Percentiles rank a stretch among this genome's conserved stretches.
These are phyloP conservation scores for Pogonus chalceus DNA, from an alignment of 1,140 invertebrate species.

Conservation along the genomic window DNA sequence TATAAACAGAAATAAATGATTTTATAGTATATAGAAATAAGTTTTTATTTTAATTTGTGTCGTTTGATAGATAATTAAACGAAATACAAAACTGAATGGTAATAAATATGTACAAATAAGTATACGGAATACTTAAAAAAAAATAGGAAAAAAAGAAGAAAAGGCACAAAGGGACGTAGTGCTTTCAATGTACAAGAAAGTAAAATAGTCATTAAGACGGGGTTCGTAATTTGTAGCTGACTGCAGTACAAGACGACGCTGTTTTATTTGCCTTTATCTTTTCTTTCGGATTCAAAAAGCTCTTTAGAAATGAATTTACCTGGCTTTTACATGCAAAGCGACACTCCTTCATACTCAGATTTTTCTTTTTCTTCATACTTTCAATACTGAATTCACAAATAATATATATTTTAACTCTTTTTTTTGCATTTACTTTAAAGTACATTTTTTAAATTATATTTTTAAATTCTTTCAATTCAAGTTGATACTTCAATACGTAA, in stretches of 20 bases:
- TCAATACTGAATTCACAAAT: too few relatives aligned
- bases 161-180: not conserved
- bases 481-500: too few relatives aligned
- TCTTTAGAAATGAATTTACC: not conserved
- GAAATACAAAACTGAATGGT: too few relatives aligned
- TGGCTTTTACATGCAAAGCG: not conserved
- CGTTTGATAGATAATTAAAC: too few relatives aligned
- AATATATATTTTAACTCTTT: too few relatives aligned
- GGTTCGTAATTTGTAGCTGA: not conserved
- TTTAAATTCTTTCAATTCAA: too few relatives aligned
- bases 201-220: constrained; percentile 2
- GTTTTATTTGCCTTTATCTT: constrained; percentile 5
- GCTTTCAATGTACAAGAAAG: not conserved
- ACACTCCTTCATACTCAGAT: not conserved
- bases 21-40: too few relatives aligned
- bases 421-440: too few relatives aligned
- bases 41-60: too few relatives aligned
- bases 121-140: not conserved
- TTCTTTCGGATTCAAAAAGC: not conserved
- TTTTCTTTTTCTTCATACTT: not conserved
- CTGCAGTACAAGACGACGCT: not conserved
- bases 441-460: too few relatives aligned
- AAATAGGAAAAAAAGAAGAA: not conserved
- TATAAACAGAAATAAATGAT: too few relatives aligned
- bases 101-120: not conserved